Evolutionary conservation across 2,797 vertebrate genomes (phyloP).

Genomic region (Chromis chromis): DNA sequence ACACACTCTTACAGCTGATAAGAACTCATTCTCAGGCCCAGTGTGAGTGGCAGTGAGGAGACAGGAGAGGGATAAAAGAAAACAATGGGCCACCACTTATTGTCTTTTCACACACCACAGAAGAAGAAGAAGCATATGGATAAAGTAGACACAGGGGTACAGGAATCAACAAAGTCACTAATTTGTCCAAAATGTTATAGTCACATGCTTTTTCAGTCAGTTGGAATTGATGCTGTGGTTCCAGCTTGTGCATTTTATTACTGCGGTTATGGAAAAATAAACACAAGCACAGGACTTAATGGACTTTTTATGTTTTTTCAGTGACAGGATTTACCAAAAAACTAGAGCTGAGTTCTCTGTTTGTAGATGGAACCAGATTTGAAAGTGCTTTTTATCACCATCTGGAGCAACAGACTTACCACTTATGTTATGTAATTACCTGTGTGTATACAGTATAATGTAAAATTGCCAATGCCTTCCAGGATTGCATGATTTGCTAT

Average conservation of each 20-base stretch:
- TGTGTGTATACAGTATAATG: neutral
- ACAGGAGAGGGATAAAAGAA: conserved; percentile 54
- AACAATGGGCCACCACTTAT: conserved; percentile 24
- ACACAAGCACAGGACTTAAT: neutral
- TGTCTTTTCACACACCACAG: conserved; percentile 52
- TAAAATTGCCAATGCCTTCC: neutral
- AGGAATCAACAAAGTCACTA: conserved; percentile 5
- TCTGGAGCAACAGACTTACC: neutral
- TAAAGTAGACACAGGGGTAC: conserved; percentile 18
- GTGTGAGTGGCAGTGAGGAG: conserved; percentile 66
- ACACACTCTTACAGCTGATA: conserved; percentile 62
- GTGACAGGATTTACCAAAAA: neutral
- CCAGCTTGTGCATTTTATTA: neutral
- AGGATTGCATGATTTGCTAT: neutral
- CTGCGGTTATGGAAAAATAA: neutral
- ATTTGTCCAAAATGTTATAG: conserved; percentile 4
- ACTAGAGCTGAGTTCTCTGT: neutral
- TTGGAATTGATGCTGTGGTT: neutral
- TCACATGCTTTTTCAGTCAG: neutral
- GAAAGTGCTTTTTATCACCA: neutral
- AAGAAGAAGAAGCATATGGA: conserved; percentile 24
- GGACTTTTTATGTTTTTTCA: neutral
- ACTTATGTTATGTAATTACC: neutral
- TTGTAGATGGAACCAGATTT: neutral
- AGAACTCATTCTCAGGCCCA: conserved; percentile 51